Conservation (phyloP, 2,113 vertebrate genomes). For the Muntiacus muntjak region DNA sequence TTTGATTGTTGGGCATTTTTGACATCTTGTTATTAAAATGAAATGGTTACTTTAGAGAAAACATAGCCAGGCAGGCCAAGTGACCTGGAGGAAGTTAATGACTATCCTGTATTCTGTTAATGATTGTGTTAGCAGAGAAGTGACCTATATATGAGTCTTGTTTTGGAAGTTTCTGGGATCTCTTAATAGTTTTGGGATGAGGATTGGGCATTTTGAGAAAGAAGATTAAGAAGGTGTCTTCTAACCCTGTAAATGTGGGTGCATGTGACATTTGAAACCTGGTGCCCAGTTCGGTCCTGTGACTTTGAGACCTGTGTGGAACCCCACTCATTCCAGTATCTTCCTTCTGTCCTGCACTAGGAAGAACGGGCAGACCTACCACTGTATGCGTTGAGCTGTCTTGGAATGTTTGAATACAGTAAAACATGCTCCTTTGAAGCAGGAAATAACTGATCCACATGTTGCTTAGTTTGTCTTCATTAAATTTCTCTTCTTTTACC, state of each 20-base stretch:
- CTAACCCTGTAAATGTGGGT: not conserved
- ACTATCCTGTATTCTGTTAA: not conserved
- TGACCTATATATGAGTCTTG: not conserved
- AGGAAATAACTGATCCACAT: not conserved
- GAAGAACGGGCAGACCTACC: not conserved
- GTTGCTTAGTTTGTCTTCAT: not conserved
- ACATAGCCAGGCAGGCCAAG: not conserved
- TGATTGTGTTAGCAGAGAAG: not conserved
- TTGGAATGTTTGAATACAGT: not conserved
- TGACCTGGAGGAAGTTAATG: not conserved
- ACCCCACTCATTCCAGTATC: not conserved
- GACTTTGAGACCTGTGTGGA: not conserved
- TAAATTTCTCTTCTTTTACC: not conserved
- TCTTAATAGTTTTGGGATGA: not conserved
- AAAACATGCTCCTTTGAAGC: not conserved
- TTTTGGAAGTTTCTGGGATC: not conserved
- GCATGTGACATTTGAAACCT: not conserved
- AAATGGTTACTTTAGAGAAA: not conserved
- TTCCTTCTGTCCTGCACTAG: not conserved
- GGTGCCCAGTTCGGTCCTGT: not conserved
- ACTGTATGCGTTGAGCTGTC: not conserved
- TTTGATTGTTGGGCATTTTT: not conserved
- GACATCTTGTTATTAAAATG: not conserved
- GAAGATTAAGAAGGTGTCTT: not conserved
- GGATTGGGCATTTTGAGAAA: not conserved